Conservation (phyloP, 2,888 invertebrate genomes). For the Bruchidius siliquastri region DNA sequence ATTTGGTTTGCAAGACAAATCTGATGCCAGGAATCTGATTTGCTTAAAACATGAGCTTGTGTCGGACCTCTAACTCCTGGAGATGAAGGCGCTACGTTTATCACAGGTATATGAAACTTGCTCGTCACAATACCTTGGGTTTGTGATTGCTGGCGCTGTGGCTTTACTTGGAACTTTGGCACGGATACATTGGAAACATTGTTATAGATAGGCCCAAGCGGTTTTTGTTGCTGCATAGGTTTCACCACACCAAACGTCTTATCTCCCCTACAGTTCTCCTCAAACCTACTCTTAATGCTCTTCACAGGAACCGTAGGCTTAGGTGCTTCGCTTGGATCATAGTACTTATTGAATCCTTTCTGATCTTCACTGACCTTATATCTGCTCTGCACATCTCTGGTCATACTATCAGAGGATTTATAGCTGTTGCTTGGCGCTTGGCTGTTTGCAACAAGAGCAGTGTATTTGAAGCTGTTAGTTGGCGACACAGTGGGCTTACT, state of each 20-base stretch:
- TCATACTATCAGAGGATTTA: conserved; percentile 8
- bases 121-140: conserved; percentile 47
- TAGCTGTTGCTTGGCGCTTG: conserved; percentile 12
- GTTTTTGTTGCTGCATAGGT: conserved; percentile 30
- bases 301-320: conserved; percentile 18
- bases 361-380: neutral
- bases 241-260: conserved; percentile 29
- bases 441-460: conserved; percentile 12
- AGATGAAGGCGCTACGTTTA: conserved; percentile 29
- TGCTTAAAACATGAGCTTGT: conserved; percentile 50
- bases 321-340: conserved; percentile 21
- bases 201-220: conserved; percentile 20
- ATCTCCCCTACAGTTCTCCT: conserved; percentile 15
- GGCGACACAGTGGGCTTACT: conserved; percentile 13
- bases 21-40: conserved; percentile 80
- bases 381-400: conserved; percentile 1
- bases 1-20: conserved; percentile 45
- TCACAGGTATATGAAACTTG: conserved; percentile 46
- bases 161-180: no score
- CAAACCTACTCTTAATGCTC: neutral
- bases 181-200: no score
- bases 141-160: no score
- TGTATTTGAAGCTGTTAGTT: conserved; percentile 22
- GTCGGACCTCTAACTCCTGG: conserved; percentile 27
- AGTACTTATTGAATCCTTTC: neutral